Percentiles rank a stretch among this genome's conserved stretches.
These are phyloP conservation scores for Chiloscyllium punctatum DNA, from an alignment of 2,797 vertebrate species.

Conservation along the genomic window DNA sequence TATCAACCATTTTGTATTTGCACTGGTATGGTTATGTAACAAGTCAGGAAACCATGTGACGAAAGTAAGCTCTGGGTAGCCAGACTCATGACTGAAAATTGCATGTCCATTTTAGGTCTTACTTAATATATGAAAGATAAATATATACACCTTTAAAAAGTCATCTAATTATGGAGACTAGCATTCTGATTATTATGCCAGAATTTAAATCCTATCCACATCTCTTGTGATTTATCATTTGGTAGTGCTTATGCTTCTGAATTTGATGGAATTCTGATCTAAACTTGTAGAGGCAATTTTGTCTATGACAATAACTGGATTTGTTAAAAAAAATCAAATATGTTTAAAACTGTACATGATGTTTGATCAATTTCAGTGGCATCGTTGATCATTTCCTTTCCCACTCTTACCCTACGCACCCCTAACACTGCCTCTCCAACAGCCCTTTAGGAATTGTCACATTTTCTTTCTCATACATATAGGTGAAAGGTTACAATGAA, in stretches of 20 bases:
- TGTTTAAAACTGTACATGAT: not conserved
- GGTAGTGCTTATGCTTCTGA: not conserved
- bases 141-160: not conserved
- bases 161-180: not conserved
- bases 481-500: conserved; percentile 59
- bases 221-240: not conserved
- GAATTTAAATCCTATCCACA: not conserved
- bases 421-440: not conserved
- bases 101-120: not conserved
- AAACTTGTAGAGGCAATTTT: not conserved
- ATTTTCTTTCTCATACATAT: conserved; percentile 50
- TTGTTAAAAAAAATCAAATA: not conserved
- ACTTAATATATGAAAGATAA: not conserved
- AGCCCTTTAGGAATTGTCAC: not conserved
- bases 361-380: not conserved
- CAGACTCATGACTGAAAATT: not conserved
- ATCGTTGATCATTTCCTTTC: not conserved
- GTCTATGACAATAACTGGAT: not conserved
- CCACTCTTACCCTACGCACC: no score
- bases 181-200: not conserved
- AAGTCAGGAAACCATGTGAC: not conserved
- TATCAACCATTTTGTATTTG: not conserved
- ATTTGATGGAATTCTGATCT: not conserved
- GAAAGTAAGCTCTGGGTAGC: not conserved
- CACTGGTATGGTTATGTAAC: not conserved